A percentile compares a stretch with the other conserved stretches of the same genome.
These are phyloP conservation scores for Chiloscyllium plagiosum DNA, from an alignment of 2,113 vertebrate species.

Conservation along the genomic window DNA sequence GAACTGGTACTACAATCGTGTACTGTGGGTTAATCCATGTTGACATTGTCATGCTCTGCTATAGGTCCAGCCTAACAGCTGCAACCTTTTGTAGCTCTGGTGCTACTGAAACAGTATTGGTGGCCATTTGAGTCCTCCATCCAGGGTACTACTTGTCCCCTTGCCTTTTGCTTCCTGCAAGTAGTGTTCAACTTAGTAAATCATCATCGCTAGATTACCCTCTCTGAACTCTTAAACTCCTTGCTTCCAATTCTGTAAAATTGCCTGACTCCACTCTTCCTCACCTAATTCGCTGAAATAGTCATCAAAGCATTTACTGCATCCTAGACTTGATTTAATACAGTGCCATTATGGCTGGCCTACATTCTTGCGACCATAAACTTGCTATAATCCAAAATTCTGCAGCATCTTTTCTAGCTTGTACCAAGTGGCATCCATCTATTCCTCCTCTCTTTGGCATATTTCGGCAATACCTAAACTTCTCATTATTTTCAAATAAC, in stretches of 20 bases:
- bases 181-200: neutral
- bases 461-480: neutral
- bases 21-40: neutral
- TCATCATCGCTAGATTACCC: neutral
- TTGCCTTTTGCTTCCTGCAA: neutral
- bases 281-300: neutral
- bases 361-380: neutral
- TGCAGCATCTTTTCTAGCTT: neutral
- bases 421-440: neutral
- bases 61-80: neutral
- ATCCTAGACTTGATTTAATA: neutral
- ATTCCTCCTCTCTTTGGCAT: neutral
- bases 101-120: neutral
- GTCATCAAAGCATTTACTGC: neutral
- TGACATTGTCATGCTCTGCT: neutral
- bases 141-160: neutral
- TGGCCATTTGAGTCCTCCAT: neutral
- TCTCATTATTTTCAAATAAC: neutral
- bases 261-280: neutral
- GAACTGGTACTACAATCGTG: neutral
- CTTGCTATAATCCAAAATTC: neutral
- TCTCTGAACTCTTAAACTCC: neutral
- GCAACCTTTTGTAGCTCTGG: neutral
- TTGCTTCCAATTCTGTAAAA: neutral
- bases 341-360: neutral